A percentile compares a stretch with the other conserved stretches of the same genome.
Conservation (phyloP, 2,888 invertebrate genomes). For the Phengaris arion region DNA sequence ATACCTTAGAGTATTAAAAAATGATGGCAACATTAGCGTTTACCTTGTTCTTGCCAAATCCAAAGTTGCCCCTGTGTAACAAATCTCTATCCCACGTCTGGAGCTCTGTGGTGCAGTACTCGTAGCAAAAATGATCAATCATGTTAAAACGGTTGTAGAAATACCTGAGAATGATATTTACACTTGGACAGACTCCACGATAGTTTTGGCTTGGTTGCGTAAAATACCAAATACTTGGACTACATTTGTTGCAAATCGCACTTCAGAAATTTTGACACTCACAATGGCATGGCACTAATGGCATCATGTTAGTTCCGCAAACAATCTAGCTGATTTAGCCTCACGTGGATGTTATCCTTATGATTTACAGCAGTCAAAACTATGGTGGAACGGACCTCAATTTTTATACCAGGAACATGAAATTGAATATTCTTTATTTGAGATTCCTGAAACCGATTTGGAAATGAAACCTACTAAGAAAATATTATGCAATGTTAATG, state of each 20-base stretch:
- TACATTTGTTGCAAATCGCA: conserved; percentile 24
- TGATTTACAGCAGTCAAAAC: not conserved
- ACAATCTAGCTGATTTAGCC: conserved; percentile 16
- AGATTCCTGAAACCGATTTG: not conserved
- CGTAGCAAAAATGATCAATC: too few relatives aligned
- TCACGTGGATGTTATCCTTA: not conserved
- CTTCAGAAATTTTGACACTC: conserved; percentile 13
- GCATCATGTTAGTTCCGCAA: conserved; percentile 16
- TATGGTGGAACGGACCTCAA: conserved; percentile 4
- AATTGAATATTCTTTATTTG: too few relatives aligned
- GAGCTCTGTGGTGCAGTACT: too few relatives aligned
- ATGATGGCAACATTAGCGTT: conserved; percentile 18
- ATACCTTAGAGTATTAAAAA: conserved; percentile 27
- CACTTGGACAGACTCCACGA: conserved; percentile 17
- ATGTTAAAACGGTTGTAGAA: not conserved
- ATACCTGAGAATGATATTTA: not conserved
- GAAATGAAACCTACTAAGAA: not conserved
- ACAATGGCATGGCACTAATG: conserved; percentile 20
- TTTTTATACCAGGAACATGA: not conserved
- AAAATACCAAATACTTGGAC: conserved; percentile 21
- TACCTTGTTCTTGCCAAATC: not conserved
- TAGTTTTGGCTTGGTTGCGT: conserved; percentile 25
- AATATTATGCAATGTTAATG: not conserved
- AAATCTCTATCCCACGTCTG: not conserved
- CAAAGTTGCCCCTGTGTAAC: conserved; percentile 11